Base-by-base conservation (phyloP, 2,113 vertebrate species). In the Edolisoma coerulescens region DNA sequence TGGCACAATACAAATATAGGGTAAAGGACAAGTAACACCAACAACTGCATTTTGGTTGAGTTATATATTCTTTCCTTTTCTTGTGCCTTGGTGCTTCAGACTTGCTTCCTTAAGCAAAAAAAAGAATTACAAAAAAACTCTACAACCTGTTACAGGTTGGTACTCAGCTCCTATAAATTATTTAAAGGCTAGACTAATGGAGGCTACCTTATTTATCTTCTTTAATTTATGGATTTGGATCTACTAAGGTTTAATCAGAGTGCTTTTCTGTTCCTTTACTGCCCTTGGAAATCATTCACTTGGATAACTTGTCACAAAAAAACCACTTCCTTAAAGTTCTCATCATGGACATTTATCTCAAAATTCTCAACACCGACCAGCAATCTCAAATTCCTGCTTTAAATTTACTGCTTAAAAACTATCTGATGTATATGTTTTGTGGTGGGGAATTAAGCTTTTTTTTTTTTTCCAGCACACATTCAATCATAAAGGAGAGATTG, bases 201-300 rank as follows among this genome's bases (percentile, higher is more conserved):
- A 63, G 42, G 32, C 56, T 61, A 21, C 35, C 60, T 81, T 44
- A 85, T 69, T 82, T 70, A 17, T 53, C 27, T 22, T 44, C 83
- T 65, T 84, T 76, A 94, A 73, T 81, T 91, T 71, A 84, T 84
- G 80, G 64, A 33, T 77, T 81, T 70, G 57, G 21, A 32, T 65
- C n/a, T 79, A 76, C 61, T 87, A 37, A 81, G 44, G 64, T 89
- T 84, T 92, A 87, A 91, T 95, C 84, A 91, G 35, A 82, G 24
- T 49, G 23, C 28, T 92, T 90, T 95, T 84, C 82, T 93, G 35
- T 42, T 95, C 39, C 50, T 90, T 71, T 53, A 75, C 69, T 71
- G 81, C 60, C 83, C 94, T 92, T 73, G 64, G 71, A 92, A 97
- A 87, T 91, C 9, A 93, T 92, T 96, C 97, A 84, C 69, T 75